phyloP scores from a whole-genome alignment of 1,140 invertebrate genomes.

The Lerema accius region DNA sequence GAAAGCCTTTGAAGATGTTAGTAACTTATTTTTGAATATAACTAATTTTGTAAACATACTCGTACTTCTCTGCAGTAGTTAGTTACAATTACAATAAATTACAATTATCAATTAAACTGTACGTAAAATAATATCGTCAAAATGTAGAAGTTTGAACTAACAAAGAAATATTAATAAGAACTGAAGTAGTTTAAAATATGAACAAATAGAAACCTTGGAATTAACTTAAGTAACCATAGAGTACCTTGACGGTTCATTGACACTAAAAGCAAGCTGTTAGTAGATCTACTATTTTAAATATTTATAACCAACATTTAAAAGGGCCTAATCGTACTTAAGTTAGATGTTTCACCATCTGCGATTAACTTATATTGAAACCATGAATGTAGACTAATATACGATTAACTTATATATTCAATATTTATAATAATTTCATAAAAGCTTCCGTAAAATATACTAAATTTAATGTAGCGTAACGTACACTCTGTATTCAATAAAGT shows the following conservation, averaged over 20 bases:
- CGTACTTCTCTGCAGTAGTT: no score
- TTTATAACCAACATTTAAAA: constrained; percentile 18
- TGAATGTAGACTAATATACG: no score
- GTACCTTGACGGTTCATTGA: constrained; percentile 23
- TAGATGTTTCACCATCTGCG: background rate
- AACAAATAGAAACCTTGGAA: constrained; percentile 13
- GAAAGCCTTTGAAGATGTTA: no score
- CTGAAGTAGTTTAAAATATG: background rate
- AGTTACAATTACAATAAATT: no score
- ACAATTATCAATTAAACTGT: no score
- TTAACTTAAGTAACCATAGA: constrained; percentile 21
- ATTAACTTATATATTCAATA: no score
- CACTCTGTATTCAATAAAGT: no score
- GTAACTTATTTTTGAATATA: no score
- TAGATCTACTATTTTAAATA: constrained; percentile 21
- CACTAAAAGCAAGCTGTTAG: constrained; percentile 7
- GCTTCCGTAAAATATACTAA: no score
- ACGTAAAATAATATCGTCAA: background rate
- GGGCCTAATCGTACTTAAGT: constrained; percentile 4
- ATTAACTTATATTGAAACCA: background rate
- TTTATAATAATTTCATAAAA: no score
- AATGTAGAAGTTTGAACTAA: background rate
- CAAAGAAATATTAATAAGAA: background rate
- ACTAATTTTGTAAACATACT: no score
- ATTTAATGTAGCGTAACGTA: no score